phyloP scores from a whole-genome alignment of 2,797 vertebrate genomes.

The Chiloscyllium punctatum region DNA sequence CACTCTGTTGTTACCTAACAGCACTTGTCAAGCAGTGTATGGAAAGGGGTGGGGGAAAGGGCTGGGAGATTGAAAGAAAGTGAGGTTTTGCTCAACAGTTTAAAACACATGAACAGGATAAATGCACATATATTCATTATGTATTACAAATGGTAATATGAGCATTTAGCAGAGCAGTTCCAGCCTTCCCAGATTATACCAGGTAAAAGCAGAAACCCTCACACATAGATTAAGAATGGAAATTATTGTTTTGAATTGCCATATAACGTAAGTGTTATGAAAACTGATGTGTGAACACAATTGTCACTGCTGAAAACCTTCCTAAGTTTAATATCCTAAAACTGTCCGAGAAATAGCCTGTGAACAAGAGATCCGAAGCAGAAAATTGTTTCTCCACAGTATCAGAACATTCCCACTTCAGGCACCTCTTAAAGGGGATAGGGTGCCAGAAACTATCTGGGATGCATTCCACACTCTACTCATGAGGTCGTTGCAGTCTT shows the following conservation, averaged over 20 bases:
- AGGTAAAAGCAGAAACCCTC: background rate
- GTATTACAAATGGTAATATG: background rate
- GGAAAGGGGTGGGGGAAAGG: background rate
- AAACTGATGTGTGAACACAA: background rate
- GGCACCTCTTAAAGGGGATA: background rate
- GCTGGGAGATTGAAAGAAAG: no score
- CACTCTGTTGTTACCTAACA: background rate
- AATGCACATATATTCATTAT: background rate
- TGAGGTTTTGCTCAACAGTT: no score
- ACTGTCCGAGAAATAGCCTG: background rate
- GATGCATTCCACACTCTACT: background rate
- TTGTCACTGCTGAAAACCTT: background rate
- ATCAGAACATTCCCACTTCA: background rate
- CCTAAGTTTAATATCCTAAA: background rate
- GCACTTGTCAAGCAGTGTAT: background rate
- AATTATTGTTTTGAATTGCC: background rate
- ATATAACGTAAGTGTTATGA: background rate
- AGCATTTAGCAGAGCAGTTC: background rate
- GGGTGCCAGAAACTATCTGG: conserved; percentile 11
- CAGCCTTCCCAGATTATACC: background rate
- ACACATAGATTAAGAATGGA: background rate
- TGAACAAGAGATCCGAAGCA: background rate
- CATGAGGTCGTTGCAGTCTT: background rate
- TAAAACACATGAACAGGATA: background rate
- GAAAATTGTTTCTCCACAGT: background rate